Evolutionary conservation across 2,888 invertebrate genomes (phyloP).

Genomic region (Pollenia griseotomentosa): DNA sequence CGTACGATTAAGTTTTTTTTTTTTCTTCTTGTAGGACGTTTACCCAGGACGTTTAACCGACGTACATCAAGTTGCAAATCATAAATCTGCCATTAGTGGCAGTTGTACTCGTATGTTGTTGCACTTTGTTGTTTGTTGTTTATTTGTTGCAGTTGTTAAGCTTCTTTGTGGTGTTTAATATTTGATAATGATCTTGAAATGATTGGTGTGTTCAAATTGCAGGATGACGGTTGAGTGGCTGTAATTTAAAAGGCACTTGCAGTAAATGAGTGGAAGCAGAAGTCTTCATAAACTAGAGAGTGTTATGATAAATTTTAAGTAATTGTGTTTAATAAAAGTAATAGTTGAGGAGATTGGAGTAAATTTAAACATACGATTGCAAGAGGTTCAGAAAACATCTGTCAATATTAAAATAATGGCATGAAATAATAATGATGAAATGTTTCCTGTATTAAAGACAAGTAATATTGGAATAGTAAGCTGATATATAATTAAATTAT

Average conservation of each 20-base stretch:
- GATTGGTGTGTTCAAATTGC: slow-evolving; percentile 63
- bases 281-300: slow-evolving; percentile 20
- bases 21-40: background rate
- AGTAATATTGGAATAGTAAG: background rate
- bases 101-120: slow-evolving; percentile 50
- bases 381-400: slow-evolving; percentile 40
- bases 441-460: slow-evolving; percentile 50
- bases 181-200: slow-evolving; percentile 70
- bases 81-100: slow-evolving; percentile 74
- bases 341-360: background rate
- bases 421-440: slow-evolving; percentile 15
- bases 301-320: slow-evolving; percentile 29
- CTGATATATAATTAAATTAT: background rate
- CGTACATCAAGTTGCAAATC: slow-evolving; percentile 71
- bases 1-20: slow-evolving; percentile 28
- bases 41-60: slow-evolving; percentile 58
- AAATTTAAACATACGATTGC: background rate
- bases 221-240: slow-evolving; percentile 17
- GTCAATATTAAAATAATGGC: slow-evolving; percentile 34
- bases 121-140: slow-evolving; percentile 13
- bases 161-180: slow-evolving; percentile 70
- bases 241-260: background rate
- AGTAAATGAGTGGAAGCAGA: slow-evolving; percentile 10
- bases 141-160: slow-evolving; percentile 61
- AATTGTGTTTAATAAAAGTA: slow-evolving; percentile 46